Conservation (phyloP, 2,113 vertebrate genomes). For the Tyrannus savana region DNA sequence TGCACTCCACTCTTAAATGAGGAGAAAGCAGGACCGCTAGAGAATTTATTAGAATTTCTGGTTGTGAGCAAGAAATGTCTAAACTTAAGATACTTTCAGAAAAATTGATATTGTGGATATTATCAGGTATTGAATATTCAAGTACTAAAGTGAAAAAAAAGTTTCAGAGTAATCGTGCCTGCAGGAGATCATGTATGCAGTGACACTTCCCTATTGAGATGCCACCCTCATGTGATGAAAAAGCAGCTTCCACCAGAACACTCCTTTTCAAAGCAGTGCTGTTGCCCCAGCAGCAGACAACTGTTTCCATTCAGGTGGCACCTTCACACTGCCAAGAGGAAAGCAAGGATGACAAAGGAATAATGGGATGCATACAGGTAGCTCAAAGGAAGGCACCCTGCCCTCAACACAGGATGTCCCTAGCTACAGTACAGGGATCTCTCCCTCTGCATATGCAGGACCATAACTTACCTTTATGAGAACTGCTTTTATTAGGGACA, state of each 20-base stretch:
- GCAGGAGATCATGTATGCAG: background rate
- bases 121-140: background rate
- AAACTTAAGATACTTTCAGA: background rate
- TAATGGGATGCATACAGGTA: background rate
- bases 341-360: background rate
- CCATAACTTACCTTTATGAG: background rate
- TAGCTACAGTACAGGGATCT: background rate
- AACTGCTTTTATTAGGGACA: background rate
- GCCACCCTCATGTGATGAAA: fast-evolving
- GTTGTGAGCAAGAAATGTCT: background rate
- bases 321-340: background rate
- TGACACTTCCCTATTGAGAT: background rate
- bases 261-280: background rate
- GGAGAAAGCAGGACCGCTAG: background rate
- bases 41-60: background rate
- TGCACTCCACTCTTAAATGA: background rate
- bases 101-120: background rate
- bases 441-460: background rate
- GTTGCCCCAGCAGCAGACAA: background rate
- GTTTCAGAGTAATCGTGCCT: background rate
- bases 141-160: background rate
- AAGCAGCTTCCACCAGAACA: background rate
- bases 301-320: background rate
- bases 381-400: background rate
- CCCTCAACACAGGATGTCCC: background rate